These are phyloP conservation scores for Miniopterus natalensis DNA, from an alignment of 2,113 vertebrate species.

Conservation along the genomic window DNA sequence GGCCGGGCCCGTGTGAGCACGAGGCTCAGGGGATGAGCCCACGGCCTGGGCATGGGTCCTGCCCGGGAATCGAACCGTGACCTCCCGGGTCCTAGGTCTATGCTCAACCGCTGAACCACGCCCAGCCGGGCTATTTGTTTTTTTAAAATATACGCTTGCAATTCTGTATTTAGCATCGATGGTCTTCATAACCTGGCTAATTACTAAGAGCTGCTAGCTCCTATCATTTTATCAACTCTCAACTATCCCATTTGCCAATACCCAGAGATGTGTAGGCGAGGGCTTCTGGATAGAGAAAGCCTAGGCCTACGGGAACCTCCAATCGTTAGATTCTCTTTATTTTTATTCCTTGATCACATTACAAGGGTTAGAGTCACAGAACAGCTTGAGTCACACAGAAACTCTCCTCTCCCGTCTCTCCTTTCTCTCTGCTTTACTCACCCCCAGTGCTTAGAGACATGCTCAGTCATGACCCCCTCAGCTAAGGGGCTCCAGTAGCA, in stretches of 20 bases:
- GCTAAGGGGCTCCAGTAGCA: background rate
- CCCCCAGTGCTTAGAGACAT: background rate
- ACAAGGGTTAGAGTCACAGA: background rate
- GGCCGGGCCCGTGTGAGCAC: background rate
- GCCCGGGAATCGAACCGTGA: too few relatives aligned
- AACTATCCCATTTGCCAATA: background rate
- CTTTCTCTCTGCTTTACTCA: background rate
- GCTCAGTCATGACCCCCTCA: background rate
- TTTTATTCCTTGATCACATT: background rate
- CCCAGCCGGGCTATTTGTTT: background rate
- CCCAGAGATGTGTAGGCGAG: background rate
- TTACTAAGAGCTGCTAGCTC: background rate
- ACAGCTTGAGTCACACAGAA: background rate
- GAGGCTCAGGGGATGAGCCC: background rate
- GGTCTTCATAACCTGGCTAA: background rate
- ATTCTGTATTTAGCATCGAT: background rate
- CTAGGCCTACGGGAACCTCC: background rate
- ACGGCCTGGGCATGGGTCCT: too few relatives aligned
- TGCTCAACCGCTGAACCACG: too few relatives aligned
- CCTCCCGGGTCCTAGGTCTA: too few relatives aligned
- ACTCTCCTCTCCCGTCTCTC: background rate
- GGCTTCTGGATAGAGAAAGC: background rate
- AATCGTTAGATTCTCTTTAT: background rate
- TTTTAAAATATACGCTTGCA: background rate
- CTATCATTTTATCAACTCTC: background rate